These are phyloP conservation scores for Drosophila fulvimacula DNA, from an alignment of 2,888 invertebrate species.

Conservation along the genomic window DNA sequence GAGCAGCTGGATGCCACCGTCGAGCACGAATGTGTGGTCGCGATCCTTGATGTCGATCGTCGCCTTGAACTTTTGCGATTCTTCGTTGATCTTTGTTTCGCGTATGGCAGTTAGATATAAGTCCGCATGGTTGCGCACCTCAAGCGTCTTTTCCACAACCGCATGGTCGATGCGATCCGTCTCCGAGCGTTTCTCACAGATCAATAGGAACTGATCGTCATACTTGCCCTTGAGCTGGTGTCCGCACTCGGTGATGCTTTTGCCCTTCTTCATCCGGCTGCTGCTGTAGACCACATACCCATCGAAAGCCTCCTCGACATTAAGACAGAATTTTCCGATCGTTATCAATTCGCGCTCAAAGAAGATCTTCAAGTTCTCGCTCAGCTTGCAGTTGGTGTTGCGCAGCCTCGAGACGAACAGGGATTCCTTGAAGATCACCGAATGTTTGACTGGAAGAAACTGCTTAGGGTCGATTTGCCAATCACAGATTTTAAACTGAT, in stretches of 20 bases:
- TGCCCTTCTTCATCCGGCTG: constrained; percentile 77
- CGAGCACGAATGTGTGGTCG: constrained; percentile 75
- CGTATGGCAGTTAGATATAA: constrained; percentile 68
- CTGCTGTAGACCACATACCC: constrained; percentile 79
- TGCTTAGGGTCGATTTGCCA: constrained; percentile 75
- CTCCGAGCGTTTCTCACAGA: constrained; percentile 78
- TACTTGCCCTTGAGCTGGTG: constrained; percentile 80
- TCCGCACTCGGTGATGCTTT: constrained; percentile 64
- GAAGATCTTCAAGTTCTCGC: constrained; percentile 74
- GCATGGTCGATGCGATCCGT: constrained; percentile 80
- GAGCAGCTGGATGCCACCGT: constrained; percentile 80
- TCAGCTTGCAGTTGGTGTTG: constrained; percentile 71
- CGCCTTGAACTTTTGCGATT: constrained; percentile 75
- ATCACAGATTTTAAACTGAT: constrained; percentile 53
- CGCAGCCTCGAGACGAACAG: constrained; percentile 72
- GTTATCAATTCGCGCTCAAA: constrained; percentile 75
- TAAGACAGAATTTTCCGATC: constrained; percentile 73
- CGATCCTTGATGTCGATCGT: constrained; percentile 77
- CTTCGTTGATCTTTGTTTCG: constrained; percentile 75
- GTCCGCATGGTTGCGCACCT: constrained; percentile 71
- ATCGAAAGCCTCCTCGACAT: constrained; percentile 79
- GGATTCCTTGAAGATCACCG: constrained; percentile 72
- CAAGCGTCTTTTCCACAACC: constrained; percentile 71
- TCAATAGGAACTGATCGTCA: constrained; percentile 72
- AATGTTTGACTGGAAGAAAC: constrained; percentile 69